phyloP scores from a whole-genome alignment of 1,140 invertebrate genomes.

The Zaprionus taronus region DNA sequence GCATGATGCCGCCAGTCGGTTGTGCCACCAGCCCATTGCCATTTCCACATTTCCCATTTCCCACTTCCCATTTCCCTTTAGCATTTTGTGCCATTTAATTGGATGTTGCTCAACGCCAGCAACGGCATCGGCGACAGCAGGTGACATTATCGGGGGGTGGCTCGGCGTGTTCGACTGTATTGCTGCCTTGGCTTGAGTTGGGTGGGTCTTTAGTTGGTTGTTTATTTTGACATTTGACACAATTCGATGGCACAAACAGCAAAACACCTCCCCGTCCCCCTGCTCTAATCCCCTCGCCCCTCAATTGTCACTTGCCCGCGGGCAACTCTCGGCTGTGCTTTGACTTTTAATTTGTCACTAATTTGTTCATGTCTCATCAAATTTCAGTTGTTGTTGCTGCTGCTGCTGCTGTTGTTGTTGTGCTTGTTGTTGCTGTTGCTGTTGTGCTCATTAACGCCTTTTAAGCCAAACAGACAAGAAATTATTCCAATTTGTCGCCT shows the following conservation, averaged over 20 bases:
- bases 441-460: slow-evolving; percentile 74
- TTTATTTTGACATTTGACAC: slow-evolving; percentile 82
- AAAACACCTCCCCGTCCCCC: slow-evolving; percentile 9
- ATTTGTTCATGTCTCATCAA: slow-evolving; percentile 76
- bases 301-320: background rate
- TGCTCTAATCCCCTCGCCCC: background rate
- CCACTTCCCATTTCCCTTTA: slow-evolving; percentile 6
- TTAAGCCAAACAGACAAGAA: slow-evolving; percentile 54
- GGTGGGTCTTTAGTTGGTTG: slow-evolving; percentile 32
- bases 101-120: slow-evolving; percentile 67
- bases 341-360: slow-evolving; percentile 79
- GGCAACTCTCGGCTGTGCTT: slow-evolving; percentile 27
- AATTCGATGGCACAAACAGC: slow-evolving; percentile 60
- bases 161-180: background rate
- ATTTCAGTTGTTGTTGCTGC: slow-evolving; percentile 49
- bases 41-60: slow-evolving; percentile 5
- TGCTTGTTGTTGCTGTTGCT: background rate
- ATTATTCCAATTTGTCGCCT: slow-evolving; percentile 61
- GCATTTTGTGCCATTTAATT: slow-evolving; percentile 71
- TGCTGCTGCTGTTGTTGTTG: slow-evolving; percentile 14
- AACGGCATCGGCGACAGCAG: slow-evolving; percentile 21
- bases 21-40: slow-evolving; percentile 15
- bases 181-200: background rate
- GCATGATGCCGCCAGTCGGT: slow-evolving; percentile 72
- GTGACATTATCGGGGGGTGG: slow-evolving; percentile 21